phyloP scores from a whole-genome alignment of 1,140 invertebrate species.

The Babylonia areolata region DNA sequence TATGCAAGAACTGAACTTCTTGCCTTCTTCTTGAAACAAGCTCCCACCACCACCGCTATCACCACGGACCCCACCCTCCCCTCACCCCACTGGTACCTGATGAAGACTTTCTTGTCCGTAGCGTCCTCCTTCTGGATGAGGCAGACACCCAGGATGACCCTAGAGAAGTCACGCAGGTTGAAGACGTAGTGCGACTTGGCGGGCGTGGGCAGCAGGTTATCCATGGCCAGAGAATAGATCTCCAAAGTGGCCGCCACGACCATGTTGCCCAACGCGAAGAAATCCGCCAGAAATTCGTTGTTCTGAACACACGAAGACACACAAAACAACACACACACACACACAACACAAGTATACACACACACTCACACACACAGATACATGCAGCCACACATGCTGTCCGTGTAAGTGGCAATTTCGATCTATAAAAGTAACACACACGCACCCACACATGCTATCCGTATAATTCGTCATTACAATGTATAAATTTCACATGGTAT shows the following conservation, averaged over 20 bases:
- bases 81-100: slow-evolving; percentile 68
- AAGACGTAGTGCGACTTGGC: slow-evolving; percentile 77
- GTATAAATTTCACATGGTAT: too few relatives aligned
- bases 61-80: not conserved
- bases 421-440: too few relatives aligned
- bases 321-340: not conserved
- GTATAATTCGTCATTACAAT: too few relatives aligned
- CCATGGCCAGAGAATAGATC: slow-evolving; percentile 75
- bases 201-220: slow-evolving; percentile 75
- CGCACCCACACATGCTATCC: too few relatives aligned
- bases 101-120: slow-evolving; percentile 79
- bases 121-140: slow-evolving; percentile 88
- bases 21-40: too few relatives aligned
- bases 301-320: not conserved
- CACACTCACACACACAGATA: too few relatives aligned
- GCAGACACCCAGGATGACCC: slow-evolving; percentile 76
- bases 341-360: too few relatives aligned
- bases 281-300: slow-evolving; percentile 80
- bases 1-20: too few relatives aligned
- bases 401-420: too few relatives aligned
- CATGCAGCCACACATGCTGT: not conserved
- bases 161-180: slow-evolving; percentile 75
- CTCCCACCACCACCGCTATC: not conserved
- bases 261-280: slow-evolving; percentile 82
- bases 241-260: slow-evolving; percentile 75